Conservation (phyloP, 2,888 invertebrate species). For the Sinohyriopsis cumingii region DNA sequence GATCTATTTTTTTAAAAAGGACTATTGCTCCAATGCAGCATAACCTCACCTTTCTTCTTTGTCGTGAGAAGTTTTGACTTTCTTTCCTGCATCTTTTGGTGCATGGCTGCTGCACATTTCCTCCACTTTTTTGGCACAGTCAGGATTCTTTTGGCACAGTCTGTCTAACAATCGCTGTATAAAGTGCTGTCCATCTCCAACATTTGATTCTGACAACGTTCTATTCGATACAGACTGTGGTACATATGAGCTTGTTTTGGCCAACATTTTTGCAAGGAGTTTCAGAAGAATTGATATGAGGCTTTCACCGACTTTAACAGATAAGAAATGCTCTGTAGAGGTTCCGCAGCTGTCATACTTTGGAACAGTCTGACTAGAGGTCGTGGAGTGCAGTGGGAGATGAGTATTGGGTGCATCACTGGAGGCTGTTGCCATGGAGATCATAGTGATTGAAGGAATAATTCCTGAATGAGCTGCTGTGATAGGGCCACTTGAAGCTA, state of each 20-base stretch:
- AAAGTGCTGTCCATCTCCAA: conserved; percentile 92
- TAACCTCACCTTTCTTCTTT: conserved; percentile 48
- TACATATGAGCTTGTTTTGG: conserved; percentile 83
- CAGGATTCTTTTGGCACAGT: conserved; percentile 41
- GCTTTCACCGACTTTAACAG: conserved; percentile 75
- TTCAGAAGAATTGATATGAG: conserved; percentile 91
- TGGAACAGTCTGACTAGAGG: conserved; percentile 32
- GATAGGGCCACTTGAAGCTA: conserved; percentile 56
- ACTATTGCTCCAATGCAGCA: too few species aligned
- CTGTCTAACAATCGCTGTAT: conserved; percentile 86
- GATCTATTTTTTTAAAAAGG: too few species aligned
- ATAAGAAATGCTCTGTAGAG: conserved; percentile 45
- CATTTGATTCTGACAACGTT: conserved; percentile 61
- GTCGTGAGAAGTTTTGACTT: conserved; percentile 37
- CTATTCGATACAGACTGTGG: conserved; percentile 38
- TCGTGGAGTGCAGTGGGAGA: conserved; percentile 34
- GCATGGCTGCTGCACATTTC: conserved; percentile 83
- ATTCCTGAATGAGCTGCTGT: conserved; percentile 56
- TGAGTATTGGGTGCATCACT: conserved; percentile 30
- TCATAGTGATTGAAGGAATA: conserved; percentile 44
- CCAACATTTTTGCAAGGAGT: conserved; percentile 90
- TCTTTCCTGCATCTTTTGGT: conserved; percentile 75
- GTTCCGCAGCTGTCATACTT: conserved; percentile 56
- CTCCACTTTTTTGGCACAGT: conserved; percentile 74
- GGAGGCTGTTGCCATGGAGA: conserved; percentile 37